Evolutionary conservation across 2,797 vertebrate genomes (phyloP).

Genomic region (Poeciliopsis presidionis): DNA sequence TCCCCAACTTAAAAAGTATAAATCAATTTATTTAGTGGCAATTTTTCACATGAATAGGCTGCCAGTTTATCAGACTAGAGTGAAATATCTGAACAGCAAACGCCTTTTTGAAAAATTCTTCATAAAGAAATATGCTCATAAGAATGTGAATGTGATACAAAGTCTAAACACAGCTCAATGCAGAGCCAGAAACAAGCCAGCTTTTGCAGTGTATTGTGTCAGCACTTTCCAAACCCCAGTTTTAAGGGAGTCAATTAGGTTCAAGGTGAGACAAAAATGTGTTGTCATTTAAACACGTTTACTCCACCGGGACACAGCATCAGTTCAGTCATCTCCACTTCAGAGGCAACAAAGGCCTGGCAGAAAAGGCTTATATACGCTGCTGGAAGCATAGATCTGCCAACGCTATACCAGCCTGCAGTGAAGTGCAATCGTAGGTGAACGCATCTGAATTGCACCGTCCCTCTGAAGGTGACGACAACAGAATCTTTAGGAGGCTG

Average conservation of each 20-base stretch:
- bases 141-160: constrained; percentile 3
- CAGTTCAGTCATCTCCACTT: constrained; percentile 67
- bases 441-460: constrained; percentile 22
- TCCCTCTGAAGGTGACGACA: background rate
- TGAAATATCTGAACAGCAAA: constrained; percentile 21
- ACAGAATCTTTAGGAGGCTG: constrained; percentile 24
- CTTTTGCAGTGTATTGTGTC: constrained; percentile 61
- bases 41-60: background rate
- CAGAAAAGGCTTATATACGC: constrained; percentile 69
- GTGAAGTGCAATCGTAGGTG: constrained; percentile 21
- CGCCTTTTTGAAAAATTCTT: background rate
- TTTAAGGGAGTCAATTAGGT: constrained; percentile 82
- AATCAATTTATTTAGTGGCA: background rate
- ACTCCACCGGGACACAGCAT: constrained; percentile 67
- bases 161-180: constrained; percentile 39
- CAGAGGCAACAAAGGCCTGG: constrained; percentile 70
- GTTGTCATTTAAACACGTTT: constrained; percentile 76
- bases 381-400: constrained; percentile 35
- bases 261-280: constrained; percentile 83
- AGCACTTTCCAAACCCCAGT: constrained; percentile 74
- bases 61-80: constrained; percentile 3
- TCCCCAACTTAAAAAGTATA: no score
- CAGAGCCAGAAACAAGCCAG: constrained; percentile 44
- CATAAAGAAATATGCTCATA: no score
- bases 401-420: constrained; percentile 35